Base-by-base conservation (phyloP, 1,140 invertebrate genomes). In the Drosophila melanica region DNA sequence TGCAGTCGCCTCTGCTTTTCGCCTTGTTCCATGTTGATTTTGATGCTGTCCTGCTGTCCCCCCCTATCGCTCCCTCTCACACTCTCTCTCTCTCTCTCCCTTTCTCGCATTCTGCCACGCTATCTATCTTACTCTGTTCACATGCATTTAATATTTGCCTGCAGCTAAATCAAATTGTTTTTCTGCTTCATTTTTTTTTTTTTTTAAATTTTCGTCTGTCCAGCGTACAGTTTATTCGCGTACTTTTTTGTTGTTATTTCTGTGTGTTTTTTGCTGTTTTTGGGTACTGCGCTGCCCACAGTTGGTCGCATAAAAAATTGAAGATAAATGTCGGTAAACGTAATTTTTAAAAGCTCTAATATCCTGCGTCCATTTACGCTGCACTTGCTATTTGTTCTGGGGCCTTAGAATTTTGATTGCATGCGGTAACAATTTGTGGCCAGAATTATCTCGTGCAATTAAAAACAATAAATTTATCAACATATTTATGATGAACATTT, bases 161-260 rank as follows among this genome's bases (percentile, higher is more conserved):
- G 75, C 71, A 86, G 78, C 77, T 85, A 85, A 85, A 85, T 85
- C 81, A 85, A 85, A 80, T 85, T 75, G 69, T 79, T 85, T 85
- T 85, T 73, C 47, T 77, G 65, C 66, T 74, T 80, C 57, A 71
- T 59, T 84, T 73, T 79, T 59, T 58, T 20, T 27, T 54, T 39
- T 20, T 41, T 37, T 6, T 62, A 10, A 35, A 54, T 50, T 8
- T 33, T 39, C 35, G 37, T 51, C 42, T 14, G 20, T 27, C n/a
- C 18, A 30, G 27, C 23, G 35, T 27, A 50, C 44, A 48, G 33
- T 47, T 27, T 55, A 23, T 64, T 53, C n/a, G 18, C 55, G 39
- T 62, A 48, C 58, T 20, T 57, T 23, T 47, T 35, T 53, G 16
- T 39, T 54, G 30, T 30, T 57, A 1, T 57, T 63, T 23, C 35